phyloP scores from a whole-genome alignment of 2,888 invertebrate genomes.

The Pristionchus maxplancki region DNA sequence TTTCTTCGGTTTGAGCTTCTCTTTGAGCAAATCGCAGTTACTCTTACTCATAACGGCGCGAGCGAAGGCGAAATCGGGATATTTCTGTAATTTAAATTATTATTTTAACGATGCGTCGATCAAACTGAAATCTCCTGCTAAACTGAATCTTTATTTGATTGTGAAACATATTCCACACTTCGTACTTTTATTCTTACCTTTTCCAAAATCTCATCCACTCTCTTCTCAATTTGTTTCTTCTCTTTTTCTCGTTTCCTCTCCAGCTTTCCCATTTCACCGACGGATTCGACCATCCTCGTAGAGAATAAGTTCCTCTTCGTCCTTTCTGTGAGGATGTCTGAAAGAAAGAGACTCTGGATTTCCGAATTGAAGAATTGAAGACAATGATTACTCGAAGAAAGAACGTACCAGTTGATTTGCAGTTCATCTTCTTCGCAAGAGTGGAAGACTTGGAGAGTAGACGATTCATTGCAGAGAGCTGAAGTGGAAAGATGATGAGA shows the following conservation, averaged over 20 bases:
- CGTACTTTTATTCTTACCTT: not conserved
- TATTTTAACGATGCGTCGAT: too few relatives aligned
- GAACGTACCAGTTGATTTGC: too few relatives aligned
- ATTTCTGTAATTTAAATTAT: not conserved
- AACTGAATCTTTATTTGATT: too few relatives aligned
- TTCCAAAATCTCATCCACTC: not conserved
- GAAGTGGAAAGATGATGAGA: too few relatives aligned
- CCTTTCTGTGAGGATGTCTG: not conserved
- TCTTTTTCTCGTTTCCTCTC: not conserved
- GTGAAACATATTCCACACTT: too few relatives aligned
- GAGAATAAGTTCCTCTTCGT: not conserved
- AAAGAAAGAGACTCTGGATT: too few relatives aligned
- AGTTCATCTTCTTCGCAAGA: too few relatives aligned
- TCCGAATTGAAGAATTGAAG: not conserved
- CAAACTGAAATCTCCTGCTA: too few relatives aligned
- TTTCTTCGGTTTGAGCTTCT: not conserved
- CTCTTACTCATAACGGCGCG: not conserved
- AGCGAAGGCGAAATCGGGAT: not conserved
- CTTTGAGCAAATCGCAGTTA: not conserved
- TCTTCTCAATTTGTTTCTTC: constrained; percentile 5
- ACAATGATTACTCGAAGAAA: not conserved
- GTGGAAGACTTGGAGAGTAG: too few relatives aligned
- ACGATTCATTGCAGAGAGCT: too few relatives aligned
- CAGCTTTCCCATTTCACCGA: not conserved
- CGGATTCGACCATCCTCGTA: not conserved